Evolutionary conservation across 2,113 vertebrate species (phyloP), one percentile per base, ranked within the genome.

Genomic region (Hippolais icterina): DNA sequence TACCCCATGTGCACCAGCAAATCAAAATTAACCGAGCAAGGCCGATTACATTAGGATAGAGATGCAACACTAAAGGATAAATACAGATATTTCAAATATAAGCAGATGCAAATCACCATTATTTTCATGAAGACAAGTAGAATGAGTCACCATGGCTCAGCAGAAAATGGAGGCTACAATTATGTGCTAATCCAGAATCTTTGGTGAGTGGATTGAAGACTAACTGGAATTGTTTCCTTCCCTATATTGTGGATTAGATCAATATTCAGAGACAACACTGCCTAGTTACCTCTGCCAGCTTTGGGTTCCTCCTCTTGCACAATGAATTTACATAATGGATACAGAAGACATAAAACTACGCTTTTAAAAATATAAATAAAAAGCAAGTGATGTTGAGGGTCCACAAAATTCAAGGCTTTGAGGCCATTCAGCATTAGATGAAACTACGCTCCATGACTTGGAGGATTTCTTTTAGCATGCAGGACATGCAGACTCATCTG

Each of bases 1-100:
- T 35, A 60, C 69, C 65, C 64, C 33, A 35, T 17, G 65, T 29
- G 33, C 10, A 18, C 37, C 41, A 35, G 52, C 60, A 95, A 94
- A 93, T 85, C 35, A 83, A 70, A 93, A 81, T 68, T 92, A 93
- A 89, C 41, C 75, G 89, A 76, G 82, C 83, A 53, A 94, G 65
- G 74, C 59, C 71, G 33, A 59, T 81, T 77, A 31, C 29, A 22
- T 50, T 28, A 80, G 89, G 39, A 64, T 41, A 70, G 77, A 89
- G 28, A 74, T 6, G 46, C 54, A 83, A 74, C n/a, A 57, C 72
- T 42, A 13, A 87, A 60, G 63, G 53, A 86, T 76, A 86, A 83
- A 75, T 84, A 56, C 41, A 74, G 46, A 8, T 37, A 79, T 66
- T 77, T 39, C 53, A 33, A 35, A 13, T 23, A n/a, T 4, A 41